phyloP scores from a whole-genome alignment of 2,888 invertebrate genomes.

The Acrobasis consociella region DNA sequence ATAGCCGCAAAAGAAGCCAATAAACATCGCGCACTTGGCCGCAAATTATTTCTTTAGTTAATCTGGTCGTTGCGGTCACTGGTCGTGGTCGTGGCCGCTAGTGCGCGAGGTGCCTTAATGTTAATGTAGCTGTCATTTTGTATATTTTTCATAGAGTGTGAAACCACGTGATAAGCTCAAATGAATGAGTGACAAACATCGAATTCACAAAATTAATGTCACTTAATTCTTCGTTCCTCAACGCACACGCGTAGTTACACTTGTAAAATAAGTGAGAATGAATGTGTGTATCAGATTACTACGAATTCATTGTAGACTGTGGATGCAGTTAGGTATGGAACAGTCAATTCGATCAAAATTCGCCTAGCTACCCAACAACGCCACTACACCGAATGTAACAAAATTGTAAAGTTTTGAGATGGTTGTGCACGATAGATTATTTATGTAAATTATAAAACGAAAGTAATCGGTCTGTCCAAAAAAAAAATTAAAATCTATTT shows the following conservation, averaged over 20 bases:
- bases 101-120: no score
- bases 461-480: conserved; percentile 74
- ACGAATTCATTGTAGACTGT: conserved; percentile 3
- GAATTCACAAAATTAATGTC: conserved; percentile 6
- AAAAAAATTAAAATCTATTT: conserved; percentile 38
- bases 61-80: no score
- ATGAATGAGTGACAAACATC: neutral
- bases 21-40: no score
- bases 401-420: conserved; percentile 66
- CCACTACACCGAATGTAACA: conserved; percentile 44
- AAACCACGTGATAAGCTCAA: conserved; percentile 1
- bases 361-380: conserved; percentile 7
- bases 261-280: conserved; percentile 17
- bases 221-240: conserved; percentile 7
- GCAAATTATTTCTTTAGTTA: no score
- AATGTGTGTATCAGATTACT: conserved; percentile 8
- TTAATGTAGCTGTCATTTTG: neutral
- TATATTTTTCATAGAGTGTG: conserved; percentile 1
- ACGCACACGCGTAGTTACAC: conserved; percentile 16
- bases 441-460: conserved; percentile 58
- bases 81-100: no score
- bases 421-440: conserved; percentile 80
- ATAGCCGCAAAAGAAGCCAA: no score
- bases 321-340: conserved; percentile 32
- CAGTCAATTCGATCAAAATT: conserved; percentile 22